A percentile compares a stretch with the other conserved stretches of the same genome.
Conservation (phyloP, 92 coral and sea anemone species). For the Palythoa caribaeorum region DNA sequence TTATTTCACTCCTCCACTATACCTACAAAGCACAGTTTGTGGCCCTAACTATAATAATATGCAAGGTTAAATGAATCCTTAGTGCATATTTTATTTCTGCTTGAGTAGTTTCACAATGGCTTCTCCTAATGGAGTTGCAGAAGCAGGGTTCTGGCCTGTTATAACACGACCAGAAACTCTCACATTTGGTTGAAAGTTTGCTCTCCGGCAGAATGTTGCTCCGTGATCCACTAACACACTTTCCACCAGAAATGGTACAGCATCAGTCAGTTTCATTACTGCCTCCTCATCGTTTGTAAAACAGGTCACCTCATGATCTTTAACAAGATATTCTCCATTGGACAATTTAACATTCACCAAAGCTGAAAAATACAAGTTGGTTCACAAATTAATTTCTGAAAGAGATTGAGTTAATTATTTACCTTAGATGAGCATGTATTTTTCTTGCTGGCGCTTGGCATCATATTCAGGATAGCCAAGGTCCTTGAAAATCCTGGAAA, state of each 20-base stretch:
- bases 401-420: too few relatives aligned
- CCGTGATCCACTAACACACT: conserved; percentile 84
- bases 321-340: conserved; percentile 90
- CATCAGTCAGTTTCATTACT: conserved; percentile 58
- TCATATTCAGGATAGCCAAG: too few relatives aligned
- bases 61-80: not conserved
- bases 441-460: too few relatives aligned
- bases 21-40: too few relatives aligned
- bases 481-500: too few relatives aligned
- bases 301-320: conserved; percentile 85
- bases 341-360: conserved; percentile 91
- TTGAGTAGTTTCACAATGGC: conserved; percentile 76
- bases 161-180: conserved; percentile 69
- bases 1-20: too few relatives aligned
- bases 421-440: too few relatives aligned
- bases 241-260: conserved; percentile 93
- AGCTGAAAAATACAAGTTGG: conserved; percentile 59
- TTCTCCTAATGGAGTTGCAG: conserved; percentile 88
- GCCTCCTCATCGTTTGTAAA: conserved; percentile 89
- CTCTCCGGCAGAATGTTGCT: conserved; percentile 68
- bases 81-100: not conserved
- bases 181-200: conserved; percentile 67
- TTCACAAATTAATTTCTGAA: too few relatives aligned
- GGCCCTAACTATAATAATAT: not conserved
- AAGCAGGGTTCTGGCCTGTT: conserved; percentile 96